Conservation (phyloP, 2,113 vertebrate genomes). For the Leptosomus discolor region DNA sequence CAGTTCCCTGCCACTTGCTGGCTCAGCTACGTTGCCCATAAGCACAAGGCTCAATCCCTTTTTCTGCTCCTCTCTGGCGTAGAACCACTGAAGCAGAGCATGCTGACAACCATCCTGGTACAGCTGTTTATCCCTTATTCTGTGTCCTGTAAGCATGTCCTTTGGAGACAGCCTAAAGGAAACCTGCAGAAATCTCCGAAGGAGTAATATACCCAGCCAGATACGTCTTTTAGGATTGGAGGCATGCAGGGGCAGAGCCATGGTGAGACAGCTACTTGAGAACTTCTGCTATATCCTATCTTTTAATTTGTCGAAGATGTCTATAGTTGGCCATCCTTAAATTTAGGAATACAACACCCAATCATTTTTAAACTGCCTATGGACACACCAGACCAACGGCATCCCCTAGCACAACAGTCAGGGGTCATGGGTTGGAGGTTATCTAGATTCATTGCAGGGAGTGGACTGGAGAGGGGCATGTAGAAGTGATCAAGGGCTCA, state of each 20-base stretch:
- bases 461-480: not conserved
- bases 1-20: fast-evolving
- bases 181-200: fast-evolving
- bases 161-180: not conserved
- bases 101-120: not conserved
- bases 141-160: not conserved
- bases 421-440: not conserved
- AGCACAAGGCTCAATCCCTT: not conserved
- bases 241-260: fast-evolving
- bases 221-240: not conserved
- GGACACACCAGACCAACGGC: not conserved
- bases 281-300: not conserved
- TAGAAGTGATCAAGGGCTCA: not conserved
- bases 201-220: not conserved
- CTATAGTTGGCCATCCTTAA: not conserved
- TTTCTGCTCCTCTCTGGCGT: fast-evolving
- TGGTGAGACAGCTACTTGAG: not conserved
- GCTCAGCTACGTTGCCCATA: fast-evolving
- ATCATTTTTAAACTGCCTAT: not conserved
- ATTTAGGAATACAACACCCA: not conserved
- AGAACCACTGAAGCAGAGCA: not conserved
- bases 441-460: not conserved
- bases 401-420: not conserved
- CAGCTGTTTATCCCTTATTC: not conserved
- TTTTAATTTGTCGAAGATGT: not conserved